Conservation (phyloP, 2,797 vertebrate species). For the Phaenicophaeus curvirostris region DNA sequence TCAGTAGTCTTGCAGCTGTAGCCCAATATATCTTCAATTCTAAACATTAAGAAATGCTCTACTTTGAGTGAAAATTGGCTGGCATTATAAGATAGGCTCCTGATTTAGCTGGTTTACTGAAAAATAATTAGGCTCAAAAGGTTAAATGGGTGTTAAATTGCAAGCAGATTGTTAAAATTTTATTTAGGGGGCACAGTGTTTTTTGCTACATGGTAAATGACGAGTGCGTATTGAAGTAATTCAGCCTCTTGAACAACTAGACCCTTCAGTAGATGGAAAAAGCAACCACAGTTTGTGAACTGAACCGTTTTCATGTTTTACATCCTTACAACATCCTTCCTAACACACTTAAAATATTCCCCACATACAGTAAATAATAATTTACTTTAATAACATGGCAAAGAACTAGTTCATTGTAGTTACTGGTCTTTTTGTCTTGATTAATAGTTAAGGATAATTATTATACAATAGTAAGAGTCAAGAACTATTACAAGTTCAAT, state of each 20-base stretch:
- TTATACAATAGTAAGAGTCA: not conserved
- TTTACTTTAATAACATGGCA: not conserved
- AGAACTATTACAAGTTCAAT: not conserved
- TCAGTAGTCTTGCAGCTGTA: not conserved
- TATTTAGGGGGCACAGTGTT: not conserved
- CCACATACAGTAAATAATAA: not conserved
- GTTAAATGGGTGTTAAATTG: not conserved
- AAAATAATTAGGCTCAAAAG: slow-evolving; percentile 14
- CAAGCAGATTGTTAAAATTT: not conserved
- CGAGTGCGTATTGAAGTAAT: not conserved
- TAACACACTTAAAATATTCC: not conserved
- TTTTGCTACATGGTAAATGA: not conserved
- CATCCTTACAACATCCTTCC: not conserved
- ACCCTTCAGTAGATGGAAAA: not conserved
- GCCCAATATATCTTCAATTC: not conserved
- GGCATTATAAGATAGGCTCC: not conserved
- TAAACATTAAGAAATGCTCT: not conserved
- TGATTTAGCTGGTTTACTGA: not conserved
- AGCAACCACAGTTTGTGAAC: not conserved
- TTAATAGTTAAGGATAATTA: not conserved
- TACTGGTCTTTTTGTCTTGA: not conserved
- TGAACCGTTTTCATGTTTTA: not conserved
- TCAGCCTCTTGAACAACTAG: not conserved
- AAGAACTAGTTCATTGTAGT: not conserved
- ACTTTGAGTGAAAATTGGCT: not conserved